Percentiles rank a stretch among this genome's conserved stretches.
Evolutionary conservation across 2,797 vertebrate genomes (phyloP).

Genomic region (Pelochelys cantorii): DNA sequence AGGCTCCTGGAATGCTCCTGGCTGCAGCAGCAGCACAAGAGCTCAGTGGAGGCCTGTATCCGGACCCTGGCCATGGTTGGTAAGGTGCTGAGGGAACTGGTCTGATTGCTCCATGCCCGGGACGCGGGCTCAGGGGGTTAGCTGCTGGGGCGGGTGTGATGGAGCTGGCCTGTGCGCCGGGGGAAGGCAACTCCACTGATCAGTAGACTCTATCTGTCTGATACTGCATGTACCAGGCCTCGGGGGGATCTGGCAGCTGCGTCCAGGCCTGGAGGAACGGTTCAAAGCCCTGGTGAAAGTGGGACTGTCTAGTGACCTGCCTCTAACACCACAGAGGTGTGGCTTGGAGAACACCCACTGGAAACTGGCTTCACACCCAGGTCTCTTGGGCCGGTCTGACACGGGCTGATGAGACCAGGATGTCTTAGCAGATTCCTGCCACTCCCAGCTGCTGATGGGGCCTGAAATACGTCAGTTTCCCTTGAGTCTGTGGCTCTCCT

Average conservation of each 20-base stretch:
- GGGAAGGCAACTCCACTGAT: neutral
- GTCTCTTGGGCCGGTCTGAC: accelerated
- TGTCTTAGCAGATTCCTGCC: constrained; percentile 28
- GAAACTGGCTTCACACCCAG: neutral
- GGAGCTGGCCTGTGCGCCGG: neutral
- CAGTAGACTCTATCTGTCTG: neutral
- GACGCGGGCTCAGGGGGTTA: neutral
- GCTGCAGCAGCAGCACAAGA: constrained; percentile 93
- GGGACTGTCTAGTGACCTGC: neutral
- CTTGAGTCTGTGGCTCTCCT: constrained; percentile 49
- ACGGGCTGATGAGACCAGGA: neutral
- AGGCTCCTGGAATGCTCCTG: constrained; percentile 93
- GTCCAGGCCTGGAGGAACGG: no score
- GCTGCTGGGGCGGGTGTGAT: neutral
- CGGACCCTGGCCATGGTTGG: constrained; percentile 90
- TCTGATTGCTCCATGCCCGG: neutral
- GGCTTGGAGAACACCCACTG: accelerated
- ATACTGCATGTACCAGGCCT: neutral
- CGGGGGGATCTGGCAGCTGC: neutral
- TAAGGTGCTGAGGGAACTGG: constrained; percentile 63
- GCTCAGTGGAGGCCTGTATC: constrained; percentile 92
- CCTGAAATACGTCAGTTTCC: constrained; percentile 26
- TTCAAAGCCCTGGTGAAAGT: no score
- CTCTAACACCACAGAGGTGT: neutral
- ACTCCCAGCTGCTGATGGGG: constrained; percentile 7